phyloP scores from a whole-genome alignment of 2,113 vertebrate genomes.

The Polypterus senegalus region DNA sequence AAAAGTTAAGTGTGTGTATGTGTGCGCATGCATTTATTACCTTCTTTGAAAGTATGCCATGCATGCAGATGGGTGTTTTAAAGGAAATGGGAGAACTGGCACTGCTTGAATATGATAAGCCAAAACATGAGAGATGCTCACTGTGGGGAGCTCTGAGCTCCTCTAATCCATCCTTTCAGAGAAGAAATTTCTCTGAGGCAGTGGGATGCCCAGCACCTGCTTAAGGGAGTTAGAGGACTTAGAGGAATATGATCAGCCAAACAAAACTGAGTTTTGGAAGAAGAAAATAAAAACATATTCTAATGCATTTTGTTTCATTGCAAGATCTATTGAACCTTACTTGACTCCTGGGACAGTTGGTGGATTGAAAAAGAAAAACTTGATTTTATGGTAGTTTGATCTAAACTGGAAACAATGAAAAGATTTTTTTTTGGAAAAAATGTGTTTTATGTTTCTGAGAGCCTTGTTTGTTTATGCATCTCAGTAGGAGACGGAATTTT shows the following conservation, averaged over 20 bases:
- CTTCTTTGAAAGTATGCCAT: no score
- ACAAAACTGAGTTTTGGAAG: neutral
- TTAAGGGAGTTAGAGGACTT: neutral
- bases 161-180: conserved; percentile 3
- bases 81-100: neutral
- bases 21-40: no score
- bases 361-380: neutral
- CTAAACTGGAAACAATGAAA: conserved; percentile 11
- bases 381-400: conserved; percentile 7
- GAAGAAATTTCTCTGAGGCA: conserved; percentile 3
- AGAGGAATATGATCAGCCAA: neutral
- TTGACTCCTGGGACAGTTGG: neutral
- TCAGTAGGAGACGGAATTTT: conserved; percentile 9
- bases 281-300: neutral
- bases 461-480: conserved; percentile 17
- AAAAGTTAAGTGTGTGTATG: no score
- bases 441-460: conserved; percentile 14
- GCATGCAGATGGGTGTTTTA: no score
- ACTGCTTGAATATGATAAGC: conserved; percentile 1
- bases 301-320: conserved; percentile 3
- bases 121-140: neutral
- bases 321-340: neutral
- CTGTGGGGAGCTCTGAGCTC: neutral
- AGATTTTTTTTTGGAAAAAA: conserved; percentile 3
- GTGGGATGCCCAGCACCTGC: conserved; percentile 1